Evolutionary conservation across 1,140 invertebrate species (phyloP).

Genomic region (Saccostrea echinata): DNA sequence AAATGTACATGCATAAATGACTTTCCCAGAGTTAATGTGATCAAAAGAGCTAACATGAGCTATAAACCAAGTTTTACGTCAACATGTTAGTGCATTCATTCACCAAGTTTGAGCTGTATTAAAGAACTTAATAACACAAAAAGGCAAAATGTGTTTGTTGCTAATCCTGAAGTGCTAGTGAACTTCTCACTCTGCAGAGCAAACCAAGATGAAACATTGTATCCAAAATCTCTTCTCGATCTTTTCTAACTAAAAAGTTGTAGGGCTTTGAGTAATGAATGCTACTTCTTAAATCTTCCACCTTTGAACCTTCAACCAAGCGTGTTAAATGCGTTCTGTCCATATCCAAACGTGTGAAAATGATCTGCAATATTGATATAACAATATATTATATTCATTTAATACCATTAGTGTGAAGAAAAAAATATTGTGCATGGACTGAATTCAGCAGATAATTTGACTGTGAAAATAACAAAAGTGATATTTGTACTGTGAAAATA

Average conservation of each 20-base stretch:
- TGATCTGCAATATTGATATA: not conserved
- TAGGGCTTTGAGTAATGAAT: slow-evolving; percentile 3
- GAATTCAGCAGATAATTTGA: not conserved
- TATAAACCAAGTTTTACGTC: too few relatives aligned
- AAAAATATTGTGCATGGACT: not conserved
- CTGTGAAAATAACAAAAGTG: too few relatives aligned
- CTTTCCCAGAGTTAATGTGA: too few relatives aligned
- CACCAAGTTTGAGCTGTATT: too few relatives aligned
- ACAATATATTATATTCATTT: too few relatives aligned
- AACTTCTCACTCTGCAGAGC: not conserved
- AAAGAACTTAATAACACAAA: too few relatives aligned
- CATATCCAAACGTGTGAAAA: slow-evolving; percentile 10
- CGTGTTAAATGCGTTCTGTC: not conserved
- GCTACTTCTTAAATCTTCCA: not conserved
- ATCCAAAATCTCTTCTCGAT: not conserved
- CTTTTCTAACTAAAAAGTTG: not conserved
- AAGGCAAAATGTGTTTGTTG: too few relatives aligned
- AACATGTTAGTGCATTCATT: too few relatives aligned
- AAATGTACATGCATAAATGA: too few relatives aligned
- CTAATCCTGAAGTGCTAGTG: not conserved
- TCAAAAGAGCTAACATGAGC: too few relatives aligned
- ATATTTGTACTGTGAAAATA: too few relatives aligned
- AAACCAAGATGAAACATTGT: slow-evolving; percentile 1
- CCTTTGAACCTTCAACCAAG: not conserved
- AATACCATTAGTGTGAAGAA: not conserved